Evolutionary conservation across 2,797 vertebrate species (phyloP).

Genomic region (Macropodus opercularis): DNA sequence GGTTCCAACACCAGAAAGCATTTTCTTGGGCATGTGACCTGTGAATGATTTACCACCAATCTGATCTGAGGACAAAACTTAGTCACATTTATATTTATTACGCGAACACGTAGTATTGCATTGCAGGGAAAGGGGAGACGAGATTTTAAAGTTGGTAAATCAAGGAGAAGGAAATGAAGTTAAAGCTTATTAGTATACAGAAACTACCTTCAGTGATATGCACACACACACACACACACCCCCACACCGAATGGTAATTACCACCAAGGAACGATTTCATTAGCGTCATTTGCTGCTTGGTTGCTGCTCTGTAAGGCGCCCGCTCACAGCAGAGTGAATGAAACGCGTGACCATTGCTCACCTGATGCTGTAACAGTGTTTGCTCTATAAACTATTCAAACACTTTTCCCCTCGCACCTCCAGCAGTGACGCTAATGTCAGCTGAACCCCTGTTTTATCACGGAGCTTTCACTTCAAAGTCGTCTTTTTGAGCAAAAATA

Average conservation of each 20-base stretch:
- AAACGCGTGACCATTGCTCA: slow-evolving; percentile 46
- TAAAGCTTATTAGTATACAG: no score
- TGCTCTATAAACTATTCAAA: slow-evolving; percentile 35
- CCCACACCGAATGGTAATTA: background rate
- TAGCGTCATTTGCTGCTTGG: slow-evolving; percentile 7
- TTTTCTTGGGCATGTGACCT: no score
- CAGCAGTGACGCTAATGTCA: slow-evolving; percentile 60
- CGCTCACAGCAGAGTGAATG: slow-evolving; percentile 32
- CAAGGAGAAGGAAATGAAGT: no score
- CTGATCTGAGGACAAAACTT: no score
- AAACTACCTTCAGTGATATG: no score
- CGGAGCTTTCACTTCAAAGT: slow-evolving; percentile 44
- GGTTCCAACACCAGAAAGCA: slow-evolving; percentile 1
- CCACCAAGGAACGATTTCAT: slow-evolving; percentile 17
- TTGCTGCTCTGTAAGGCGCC: slow-evolving; percentile 26
- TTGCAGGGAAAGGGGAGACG: no score
- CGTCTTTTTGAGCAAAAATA: slow-evolving; percentile 30
- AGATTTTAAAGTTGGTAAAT: no score
- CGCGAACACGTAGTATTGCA: no score
- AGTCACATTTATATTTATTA: no score
- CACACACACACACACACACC: slow-evolving; percentile 1
- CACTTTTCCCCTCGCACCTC: slow-evolving; percentile 30
- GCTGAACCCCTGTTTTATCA: slow-evolving; percentile 29
- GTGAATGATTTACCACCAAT: no score
- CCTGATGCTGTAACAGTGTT: slow-evolving; percentile 38